These are phyloP conservation scores for Rattus norvegicus DNA, from an alignment of 2,113 vertebrate species.

Conservation along the genomic window DNA sequence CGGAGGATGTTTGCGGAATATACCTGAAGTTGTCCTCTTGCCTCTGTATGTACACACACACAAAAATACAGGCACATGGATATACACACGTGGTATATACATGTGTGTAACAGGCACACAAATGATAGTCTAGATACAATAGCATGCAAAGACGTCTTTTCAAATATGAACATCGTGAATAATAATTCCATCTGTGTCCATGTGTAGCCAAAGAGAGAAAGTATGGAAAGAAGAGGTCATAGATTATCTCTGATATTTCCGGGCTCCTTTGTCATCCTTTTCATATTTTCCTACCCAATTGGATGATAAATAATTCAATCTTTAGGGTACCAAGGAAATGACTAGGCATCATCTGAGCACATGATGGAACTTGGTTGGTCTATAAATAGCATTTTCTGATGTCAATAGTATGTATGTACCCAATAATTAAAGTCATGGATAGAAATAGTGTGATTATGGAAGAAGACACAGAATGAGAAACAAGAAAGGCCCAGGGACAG, in stretches of 20 bases:
- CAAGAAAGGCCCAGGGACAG: not conserved
- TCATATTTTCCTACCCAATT: not conserved
- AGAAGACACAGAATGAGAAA: slow-evolving; percentile 18
- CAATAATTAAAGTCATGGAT: slow-evolving; percentile 5
- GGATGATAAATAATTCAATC: not conserved
- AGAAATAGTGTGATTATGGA: not conserved
- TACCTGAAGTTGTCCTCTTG: not conserved
- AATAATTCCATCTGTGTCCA: not conserved
- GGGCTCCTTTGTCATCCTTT: not conserved
- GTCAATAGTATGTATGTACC: not conserved
- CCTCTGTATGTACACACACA: not conserved
- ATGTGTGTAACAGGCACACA: not conserved
- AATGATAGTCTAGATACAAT: not conserved
- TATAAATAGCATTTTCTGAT: slow-evolving; percentile 5
- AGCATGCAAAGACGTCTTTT: not conserved
- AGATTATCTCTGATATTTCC: not conserved
- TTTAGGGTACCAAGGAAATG: not conserved
- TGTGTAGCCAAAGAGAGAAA: not conserved
- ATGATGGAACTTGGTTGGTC: not conserved
- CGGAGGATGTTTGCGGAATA: not conserved
- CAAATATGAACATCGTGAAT: not conserved
- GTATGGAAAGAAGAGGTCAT: not conserved
- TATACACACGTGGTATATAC: not conserved
- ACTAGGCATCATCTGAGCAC: not conserved
- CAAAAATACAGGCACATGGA: not conserved